A percentile compares a stretch with the other conserved stretches of the same genome.
Conservation (phyloP, 2,797 vertebrate species). For the Glyptemys insculpta region DNA sequence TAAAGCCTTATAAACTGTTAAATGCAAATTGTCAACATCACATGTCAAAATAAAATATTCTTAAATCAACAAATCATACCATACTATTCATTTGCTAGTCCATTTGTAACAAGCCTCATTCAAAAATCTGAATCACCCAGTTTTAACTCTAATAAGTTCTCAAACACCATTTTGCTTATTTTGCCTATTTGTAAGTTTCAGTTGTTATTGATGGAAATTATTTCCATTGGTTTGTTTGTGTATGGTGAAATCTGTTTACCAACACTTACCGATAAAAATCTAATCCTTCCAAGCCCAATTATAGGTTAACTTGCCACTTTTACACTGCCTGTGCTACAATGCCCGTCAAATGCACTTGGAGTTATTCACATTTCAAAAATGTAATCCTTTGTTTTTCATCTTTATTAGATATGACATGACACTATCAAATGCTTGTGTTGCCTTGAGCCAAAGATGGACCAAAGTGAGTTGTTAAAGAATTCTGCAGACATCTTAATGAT, state of each 20-base stretch:
- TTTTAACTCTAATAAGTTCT: background rate
- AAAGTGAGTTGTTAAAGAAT: slow-evolving; percentile 81
- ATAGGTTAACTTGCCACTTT: background rate
- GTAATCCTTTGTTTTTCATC: slow-evolving; percentile 30
- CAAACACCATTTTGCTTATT: background rate
- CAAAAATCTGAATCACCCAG: background rate
- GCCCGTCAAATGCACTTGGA: background rate
- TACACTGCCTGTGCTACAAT: background rate
- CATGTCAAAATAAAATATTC: background rate
- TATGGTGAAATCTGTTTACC: background rate
- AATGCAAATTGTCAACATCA: too few relatives aligned
- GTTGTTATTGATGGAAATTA: background rate
- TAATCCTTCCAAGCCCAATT: background rate
- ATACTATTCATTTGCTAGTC: background rate
- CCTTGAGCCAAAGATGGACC: slow-evolving; percentile 90
- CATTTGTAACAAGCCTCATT: background rate
- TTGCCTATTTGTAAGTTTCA: background rate
- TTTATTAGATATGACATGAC: slow-evolving; percentile 92
- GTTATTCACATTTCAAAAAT: background rate
- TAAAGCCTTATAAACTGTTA: too few relatives aligned
- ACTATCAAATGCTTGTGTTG: slow-evolving; percentile 89
- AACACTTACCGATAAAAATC: background rate
- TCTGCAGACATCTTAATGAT: background rate
- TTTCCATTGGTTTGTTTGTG: background rate
- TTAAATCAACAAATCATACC: background rate